Percentiles rank a stretch among this genome's conserved stretches.
Evolutionary conservation across 2,888 invertebrate species (phyloP).

Genomic region (Drosophila recens): DNA sequence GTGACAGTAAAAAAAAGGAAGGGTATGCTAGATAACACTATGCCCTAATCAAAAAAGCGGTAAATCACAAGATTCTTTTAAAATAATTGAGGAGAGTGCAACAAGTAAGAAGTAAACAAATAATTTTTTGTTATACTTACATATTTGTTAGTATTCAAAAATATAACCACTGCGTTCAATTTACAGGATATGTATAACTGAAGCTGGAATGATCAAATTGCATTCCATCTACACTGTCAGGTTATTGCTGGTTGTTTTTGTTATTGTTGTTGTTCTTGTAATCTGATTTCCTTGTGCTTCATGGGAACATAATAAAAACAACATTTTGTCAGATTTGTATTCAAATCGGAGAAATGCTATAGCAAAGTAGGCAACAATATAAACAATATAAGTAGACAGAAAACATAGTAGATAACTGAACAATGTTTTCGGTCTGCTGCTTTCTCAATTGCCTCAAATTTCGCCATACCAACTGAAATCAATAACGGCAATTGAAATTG

Average conservation of each 20-base stretch:
- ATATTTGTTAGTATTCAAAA: too few species aligned
- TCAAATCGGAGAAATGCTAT: conserved; percentile 8
- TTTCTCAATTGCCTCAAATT: conserved; percentile 13
- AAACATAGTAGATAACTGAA: background rate
- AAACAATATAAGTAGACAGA: conserved; percentile 6
- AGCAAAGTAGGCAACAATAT: conserved; percentile 2
- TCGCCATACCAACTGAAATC: conserved; percentile 17
- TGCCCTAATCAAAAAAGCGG: too few species aligned
- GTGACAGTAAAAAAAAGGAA: background rate
- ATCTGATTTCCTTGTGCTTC: conserved; percentile 16
- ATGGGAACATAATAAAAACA: conserved; percentile 11
- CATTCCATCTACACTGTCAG: conserved; percentile 6
- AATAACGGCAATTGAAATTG: conserved; percentile 29
- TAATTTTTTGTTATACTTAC: too few species aligned
- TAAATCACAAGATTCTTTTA: too few species aligned
- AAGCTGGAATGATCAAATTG: background rate
- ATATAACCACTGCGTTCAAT: background rate
- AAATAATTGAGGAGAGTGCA: too few species aligned
- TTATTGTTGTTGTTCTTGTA: conserved; percentile 15
- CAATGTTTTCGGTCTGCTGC: conserved; percentile 15
- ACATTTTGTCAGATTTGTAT: conserved; percentile 14
- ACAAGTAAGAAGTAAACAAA: background rate
- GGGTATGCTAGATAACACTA: background rate
- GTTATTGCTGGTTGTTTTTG: conserved; percentile 1
- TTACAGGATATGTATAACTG: conserved; percentile 5